A percentile compares a stretch with the other conserved stretches of the same genome.
phyloP scores from a whole-genome alignment of 2,797 vertebrate genomes.

The Tadarida brasiliensis region DNA sequence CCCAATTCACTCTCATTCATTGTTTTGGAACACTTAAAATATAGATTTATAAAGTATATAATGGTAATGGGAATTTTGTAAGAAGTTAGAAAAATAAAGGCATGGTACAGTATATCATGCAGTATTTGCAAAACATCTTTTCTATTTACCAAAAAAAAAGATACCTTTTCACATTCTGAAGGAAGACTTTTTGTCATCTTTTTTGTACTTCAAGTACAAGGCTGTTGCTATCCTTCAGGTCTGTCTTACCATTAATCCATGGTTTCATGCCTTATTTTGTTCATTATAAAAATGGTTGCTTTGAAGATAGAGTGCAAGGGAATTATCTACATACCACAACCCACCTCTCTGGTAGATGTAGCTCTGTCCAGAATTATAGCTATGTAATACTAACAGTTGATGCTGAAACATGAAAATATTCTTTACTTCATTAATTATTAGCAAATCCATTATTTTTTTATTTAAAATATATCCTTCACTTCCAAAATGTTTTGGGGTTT shows the following conservation, averaged over 20 bases:
- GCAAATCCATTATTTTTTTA: not conserved
- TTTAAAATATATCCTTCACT: not conserved
- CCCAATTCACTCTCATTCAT: not conserved
- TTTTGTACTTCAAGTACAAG: not conserved
- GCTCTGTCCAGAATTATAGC: not conserved
- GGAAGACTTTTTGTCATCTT: not conserved
- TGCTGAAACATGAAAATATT: not conserved
- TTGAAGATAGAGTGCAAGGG: not conserved
- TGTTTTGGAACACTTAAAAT: not conserved
- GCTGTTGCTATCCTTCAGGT: not conserved
- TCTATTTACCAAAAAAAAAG: not conserved
- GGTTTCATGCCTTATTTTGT: not conserved
- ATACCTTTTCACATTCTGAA: not conserved
- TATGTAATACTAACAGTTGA: not conserved
- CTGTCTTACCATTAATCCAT: not conserved
- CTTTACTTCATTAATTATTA: not conserved
- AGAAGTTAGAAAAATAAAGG: not conserved
- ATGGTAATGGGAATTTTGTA: not conserved
- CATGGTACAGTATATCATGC: rapidly evolving
- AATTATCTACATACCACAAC: rapidly evolving
- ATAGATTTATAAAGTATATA: not conserved
- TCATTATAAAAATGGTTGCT: not conserved
- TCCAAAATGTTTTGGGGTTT: not conserved
- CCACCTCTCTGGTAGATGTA: not conserved
- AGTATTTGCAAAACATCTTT: not conserved